A percentile compares a stretch with the other conserved stretches of the same genome.
These are phyloP conservation scores for Melipona quadrifasciata DNA, from an alignment of 1,140 invertebrate genomes.

Conservation along the genomic window DNA sequence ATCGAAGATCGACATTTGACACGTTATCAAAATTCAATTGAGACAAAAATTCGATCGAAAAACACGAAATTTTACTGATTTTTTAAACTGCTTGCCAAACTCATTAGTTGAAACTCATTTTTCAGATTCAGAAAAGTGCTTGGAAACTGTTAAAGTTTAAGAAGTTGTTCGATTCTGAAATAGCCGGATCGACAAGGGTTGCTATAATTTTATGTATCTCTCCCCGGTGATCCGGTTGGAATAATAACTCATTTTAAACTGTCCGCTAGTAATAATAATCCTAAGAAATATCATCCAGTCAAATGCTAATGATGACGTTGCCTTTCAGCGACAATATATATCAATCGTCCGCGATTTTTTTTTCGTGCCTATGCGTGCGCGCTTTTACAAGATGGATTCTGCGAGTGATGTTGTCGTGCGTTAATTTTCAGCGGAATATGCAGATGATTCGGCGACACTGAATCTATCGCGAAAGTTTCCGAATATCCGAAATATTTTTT, in stretches of 20 bases:
- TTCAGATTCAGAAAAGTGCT: neutral
- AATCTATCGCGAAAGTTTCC: neutral
- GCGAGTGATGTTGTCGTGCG: conserved; percentile 9
- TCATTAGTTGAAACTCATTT: no score
- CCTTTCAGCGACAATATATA: conserved; percentile 36
- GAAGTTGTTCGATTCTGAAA: neutral
- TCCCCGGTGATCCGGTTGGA: neutral
- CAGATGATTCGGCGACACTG: neutral
- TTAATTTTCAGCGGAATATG: conserved; percentile 8
- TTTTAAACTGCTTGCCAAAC: neutral
- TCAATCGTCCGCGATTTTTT: conserved; percentile 21
- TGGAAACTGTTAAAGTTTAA: neutral
- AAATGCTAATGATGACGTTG: conserved; percentile 43
- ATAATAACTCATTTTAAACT: conserved; percentile 23
- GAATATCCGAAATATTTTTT: neutral
- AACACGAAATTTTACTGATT: no score
- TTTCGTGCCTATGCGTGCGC: conserved; percentile 4
- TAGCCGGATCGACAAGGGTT: neutral
- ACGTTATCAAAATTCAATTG: no score
- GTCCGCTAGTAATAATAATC: neutral
- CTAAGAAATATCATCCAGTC: conserved; percentile 34
- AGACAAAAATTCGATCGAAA: no score
- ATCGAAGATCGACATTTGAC: no score
- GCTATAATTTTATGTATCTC: conserved; percentile 16
- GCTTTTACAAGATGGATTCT: conserved; percentile 1